A percentile compares a stretch with the other conserved stretches of the same genome.
Conservation (phyloP, 2,797 vertebrate species). For the Hoplostethus atlanticus region DNA sequence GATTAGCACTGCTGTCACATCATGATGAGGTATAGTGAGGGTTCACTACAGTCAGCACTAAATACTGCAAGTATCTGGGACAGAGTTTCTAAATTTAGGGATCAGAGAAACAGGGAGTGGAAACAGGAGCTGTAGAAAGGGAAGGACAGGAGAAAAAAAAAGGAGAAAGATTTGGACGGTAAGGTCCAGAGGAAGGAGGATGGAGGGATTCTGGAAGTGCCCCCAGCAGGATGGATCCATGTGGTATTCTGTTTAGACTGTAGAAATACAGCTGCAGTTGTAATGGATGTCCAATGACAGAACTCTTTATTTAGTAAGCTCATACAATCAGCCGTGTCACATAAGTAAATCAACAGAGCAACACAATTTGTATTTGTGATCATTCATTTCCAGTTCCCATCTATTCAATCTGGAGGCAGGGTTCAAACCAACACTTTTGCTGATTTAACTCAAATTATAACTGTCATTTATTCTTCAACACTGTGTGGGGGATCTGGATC, state of each 20-base stretch:
- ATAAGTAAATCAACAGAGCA: too few relatives aligned
- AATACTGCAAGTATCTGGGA: slow-evolving; percentile 75
- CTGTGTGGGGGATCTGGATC: too few relatives aligned
- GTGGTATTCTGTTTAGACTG: slow-evolving; percentile 9
- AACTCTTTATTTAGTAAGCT: neutral
- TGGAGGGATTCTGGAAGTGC: slow-evolving; percentile 30
- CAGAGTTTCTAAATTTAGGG: slow-evolving; percentile 78
- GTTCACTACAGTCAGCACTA: slow-evolving; percentile 64
- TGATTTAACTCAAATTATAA: too few relatives aligned
- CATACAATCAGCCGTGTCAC: too few relatives aligned
- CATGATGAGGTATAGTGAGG: slow-evolving; percentile 40
- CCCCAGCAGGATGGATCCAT: slow-evolving; percentile 23
- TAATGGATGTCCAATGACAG: slow-evolving; percentile 13
- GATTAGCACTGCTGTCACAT: slow-evolving; percentile 67
- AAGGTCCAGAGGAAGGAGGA: slow-evolving; percentile 41
- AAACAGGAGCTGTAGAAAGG: slow-evolving; percentile 45
- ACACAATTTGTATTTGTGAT: too few relatives aligned
- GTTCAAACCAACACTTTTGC: too few relatives aligned
- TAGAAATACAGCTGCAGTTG: slow-evolving; percentile 17
- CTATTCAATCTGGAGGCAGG: too few relatives aligned
- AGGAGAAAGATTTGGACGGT: slow-evolving; percentile 32
- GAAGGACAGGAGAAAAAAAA: slow-evolving; percentile 44
- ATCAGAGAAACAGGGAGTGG: slow-evolving; percentile 57
- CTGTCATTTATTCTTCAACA: too few relatives aligned
- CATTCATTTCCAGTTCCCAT: too few relatives aligned